A percentile compares a stretch with the other conserved stretches of the same genome.
These are phyloP conservation scores for Hypomesus transpacificus DNA, from an alignment of 2,113 vertebrate genomes.

Conservation along the genomic window DNA sequence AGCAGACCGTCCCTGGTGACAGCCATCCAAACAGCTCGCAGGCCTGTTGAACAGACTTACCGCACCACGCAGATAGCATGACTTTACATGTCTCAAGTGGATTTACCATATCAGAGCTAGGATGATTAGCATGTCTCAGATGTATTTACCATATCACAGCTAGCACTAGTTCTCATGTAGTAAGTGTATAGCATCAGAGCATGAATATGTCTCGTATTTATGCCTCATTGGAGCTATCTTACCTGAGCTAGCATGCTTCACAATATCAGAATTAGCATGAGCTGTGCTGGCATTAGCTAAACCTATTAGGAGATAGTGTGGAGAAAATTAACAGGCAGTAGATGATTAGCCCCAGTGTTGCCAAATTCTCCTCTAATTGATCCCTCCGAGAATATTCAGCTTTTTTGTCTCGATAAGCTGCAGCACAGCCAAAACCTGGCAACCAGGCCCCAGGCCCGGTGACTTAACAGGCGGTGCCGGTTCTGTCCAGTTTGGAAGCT, in stretches of 20 bases:
- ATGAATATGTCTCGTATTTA: no score
- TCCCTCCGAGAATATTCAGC: slow-evolving; percentile 4
- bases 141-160: not conserved
- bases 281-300: no score
- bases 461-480: no score
- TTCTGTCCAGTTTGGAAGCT: no score
- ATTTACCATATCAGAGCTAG: not conserved
- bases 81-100: not conserved
- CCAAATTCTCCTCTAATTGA: slow-evolving; percentile 21
- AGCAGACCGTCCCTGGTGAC: slow-evolving; percentile 4
- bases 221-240: no score
- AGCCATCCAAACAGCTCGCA: slow-evolving; percentile 19
- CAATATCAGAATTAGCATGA: slow-evolving; percentile 6
- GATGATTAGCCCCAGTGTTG: not conserved
- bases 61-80: not conserved
- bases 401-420: not conserved
- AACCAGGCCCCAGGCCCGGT: not conserved
- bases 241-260: not conserved
- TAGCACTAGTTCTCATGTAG: no score
- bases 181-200: no score
- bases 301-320: not conserved
- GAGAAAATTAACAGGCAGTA: not conserved
- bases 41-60: not conserved
- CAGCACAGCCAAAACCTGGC: not conserved
- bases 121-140: not conserved